Percentiles rank a stretch among this genome's conserved stretches.
Conservation (phyloP, 2,113 vertebrate species). For the Leptosomus discolor region DNA sequence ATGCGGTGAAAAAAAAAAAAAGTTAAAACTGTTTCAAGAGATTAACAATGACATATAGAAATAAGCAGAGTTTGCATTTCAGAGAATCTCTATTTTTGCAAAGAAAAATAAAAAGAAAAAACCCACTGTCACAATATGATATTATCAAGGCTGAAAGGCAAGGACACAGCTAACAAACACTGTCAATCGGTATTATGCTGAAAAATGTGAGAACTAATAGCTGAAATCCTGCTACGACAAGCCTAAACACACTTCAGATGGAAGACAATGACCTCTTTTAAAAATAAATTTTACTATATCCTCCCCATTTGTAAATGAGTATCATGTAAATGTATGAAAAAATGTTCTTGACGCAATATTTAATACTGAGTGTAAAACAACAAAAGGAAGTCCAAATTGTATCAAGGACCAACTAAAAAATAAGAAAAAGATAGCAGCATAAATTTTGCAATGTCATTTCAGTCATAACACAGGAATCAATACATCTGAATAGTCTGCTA, state of each 20-base stretch:
- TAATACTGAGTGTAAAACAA: not conserved
- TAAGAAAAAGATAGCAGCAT: not conserved
- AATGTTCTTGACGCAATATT: not conserved
- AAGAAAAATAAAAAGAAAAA: not conserved
- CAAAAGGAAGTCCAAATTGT: not conserved
- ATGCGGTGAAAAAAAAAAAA: not conserved
- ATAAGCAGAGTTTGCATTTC: not conserved
- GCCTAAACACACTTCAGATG: not conserved
- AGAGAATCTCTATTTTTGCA: not conserved
- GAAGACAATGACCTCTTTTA: not conserved
- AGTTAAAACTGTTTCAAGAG: not conserved
- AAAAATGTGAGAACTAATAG: not conserved
- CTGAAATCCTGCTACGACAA: not conserved
- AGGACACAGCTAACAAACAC: not conserved
- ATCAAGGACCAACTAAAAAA: not conserved
- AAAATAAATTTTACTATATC: not conserved
- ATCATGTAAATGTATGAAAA: not conserved
- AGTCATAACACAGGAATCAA: not conserved
- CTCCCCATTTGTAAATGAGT: accelerated
- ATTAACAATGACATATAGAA: not conserved
- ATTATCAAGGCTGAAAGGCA: not conserved
- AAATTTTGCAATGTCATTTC: not conserved
- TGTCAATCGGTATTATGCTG: not conserved
- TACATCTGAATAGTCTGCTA: not conserved
- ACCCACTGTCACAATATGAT: not conserved